Base-by-base conservation (phyloP, 2,797 vertebrate genomes). In the Acanthurus lineatus region DNA sequence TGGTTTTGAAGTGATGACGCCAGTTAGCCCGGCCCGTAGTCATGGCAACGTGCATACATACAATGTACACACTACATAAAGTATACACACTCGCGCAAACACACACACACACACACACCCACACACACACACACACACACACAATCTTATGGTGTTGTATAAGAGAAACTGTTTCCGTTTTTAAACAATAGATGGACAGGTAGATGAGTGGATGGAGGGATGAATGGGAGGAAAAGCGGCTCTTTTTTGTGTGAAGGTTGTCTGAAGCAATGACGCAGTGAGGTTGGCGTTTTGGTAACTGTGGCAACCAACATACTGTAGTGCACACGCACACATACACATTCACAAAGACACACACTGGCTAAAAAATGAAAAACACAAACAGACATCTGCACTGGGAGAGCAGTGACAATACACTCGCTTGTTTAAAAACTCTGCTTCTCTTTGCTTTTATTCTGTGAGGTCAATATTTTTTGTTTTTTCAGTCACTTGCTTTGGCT, bases 201-300 rank as follows among this genome's bases (percentile, higher is more conserved):
- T 79, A 76, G 54, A 63, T 67, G 74, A 86, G 87, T 59, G 79
- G 79, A 91, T 76, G 72, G 75, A 73, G 63, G 58, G 65, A 86
- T 87, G 82, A 88, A 91, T 77, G 83, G 82, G 75, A 81, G 72
- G 53, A 65, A 77, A 76, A 60, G 72, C 58, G 48, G 16, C 52
- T 85, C 56, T 71, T 84, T 87, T 91, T 72, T 78, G 67, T 89
- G 69, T 86, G 89, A 91, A 91, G 91, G 90, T 88, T 91, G 89
- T 92, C 80, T 89, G 86, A 93, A 86, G 90, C 84, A 76, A 69
- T 94, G 94, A 95, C 90, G 94, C 90, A 92, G 89, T 91, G 84
- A 93, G 90, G 93, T 91, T 92, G 93, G 92, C 88, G 91, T 95
- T 94, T 92, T 25, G 82, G 94, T 95, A 88, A 90, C 95, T 90